A percentile compares a stretch with the other conserved stretches of the same genome.
Evolutionary conservation across 2,888 invertebrate genomes (phyloP).

Genomic region (Thymelicus sylvestris): DNA sequence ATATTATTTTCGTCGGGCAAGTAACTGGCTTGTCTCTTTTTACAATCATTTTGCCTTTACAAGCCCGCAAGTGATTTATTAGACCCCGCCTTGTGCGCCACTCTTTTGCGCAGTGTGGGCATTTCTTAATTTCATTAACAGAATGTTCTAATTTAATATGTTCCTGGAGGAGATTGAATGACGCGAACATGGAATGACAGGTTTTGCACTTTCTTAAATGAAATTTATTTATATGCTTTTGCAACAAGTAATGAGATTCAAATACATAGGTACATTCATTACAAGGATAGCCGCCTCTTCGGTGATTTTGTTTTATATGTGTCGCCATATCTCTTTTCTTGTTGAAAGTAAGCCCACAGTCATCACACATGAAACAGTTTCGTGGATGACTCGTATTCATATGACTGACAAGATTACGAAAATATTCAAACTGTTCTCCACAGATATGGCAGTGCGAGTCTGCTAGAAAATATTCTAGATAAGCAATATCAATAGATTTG

Average conservation of each 20-base stretch:
- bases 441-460: constrained; percentile 65
- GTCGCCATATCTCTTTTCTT: constrained; percentile 64
- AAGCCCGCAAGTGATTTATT: constrained; percentile 63
- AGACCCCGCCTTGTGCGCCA: constrained; percentile 63
- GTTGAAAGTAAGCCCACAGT: constrained; percentile 64
- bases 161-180: constrained; percentile 56
- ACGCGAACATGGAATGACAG: constrained; percentile 57
- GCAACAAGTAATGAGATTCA: constrained; percentile 49
- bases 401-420: constrained; percentile 63
- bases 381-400: constrained; percentile 63
- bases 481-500: constrained; percentile 57
- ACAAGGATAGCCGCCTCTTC: constrained; percentile 60
- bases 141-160: constrained; percentile 65
- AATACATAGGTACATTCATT: constrained; percentile 58
- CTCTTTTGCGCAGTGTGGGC: constrained; percentile 65
- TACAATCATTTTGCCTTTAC: constrained; percentile 56
- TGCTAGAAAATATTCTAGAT: constrained; percentile 61
- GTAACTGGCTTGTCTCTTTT: constrained; percentile 42
- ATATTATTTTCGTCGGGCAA: constrained; percentile 42
- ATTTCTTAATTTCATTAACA: constrained; percentile 57
- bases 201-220: constrained; percentile 63
- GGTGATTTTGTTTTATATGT: constrained; percentile 63
- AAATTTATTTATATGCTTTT: constrained; percentile 55
- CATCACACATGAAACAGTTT: constrained; percentile 63
- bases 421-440: constrained; percentile 61